Conservation (phyloP, 2,113 vertebrate species). For the Onychorhynchus coronatus region DNA sequence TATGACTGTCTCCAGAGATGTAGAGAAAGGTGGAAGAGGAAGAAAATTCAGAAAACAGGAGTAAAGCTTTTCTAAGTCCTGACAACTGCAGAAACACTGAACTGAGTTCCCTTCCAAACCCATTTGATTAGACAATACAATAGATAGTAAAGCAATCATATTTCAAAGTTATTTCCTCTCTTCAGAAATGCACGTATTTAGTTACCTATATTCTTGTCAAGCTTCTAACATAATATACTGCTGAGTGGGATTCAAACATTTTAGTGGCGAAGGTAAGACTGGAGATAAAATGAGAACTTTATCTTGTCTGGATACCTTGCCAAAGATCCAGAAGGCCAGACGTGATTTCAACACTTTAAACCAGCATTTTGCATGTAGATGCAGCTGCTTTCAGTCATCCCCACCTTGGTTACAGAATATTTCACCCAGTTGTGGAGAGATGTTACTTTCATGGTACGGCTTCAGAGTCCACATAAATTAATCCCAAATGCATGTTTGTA, state of each 20-base stretch:
- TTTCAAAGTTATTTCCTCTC: background rate
- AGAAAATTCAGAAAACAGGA: background rate
- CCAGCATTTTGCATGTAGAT: background rate
- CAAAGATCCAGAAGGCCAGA: background rate
- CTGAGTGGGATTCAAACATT: background rate
- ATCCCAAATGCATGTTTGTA: background rate
- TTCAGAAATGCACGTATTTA: background rate
- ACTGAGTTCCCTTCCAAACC: background rate
- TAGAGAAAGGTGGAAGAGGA: background rate
- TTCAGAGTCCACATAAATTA: background rate
- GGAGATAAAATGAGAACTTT: background rate
- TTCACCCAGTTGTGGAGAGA: background rate
- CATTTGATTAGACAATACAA: background rate
- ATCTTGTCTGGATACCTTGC: background rate
- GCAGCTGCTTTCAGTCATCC: conserved; percentile 5
- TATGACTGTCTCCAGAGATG: background rate
- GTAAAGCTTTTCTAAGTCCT: background rate
- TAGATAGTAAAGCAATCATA: background rate
- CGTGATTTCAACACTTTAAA: background rate
- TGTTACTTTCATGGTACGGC: background rate
- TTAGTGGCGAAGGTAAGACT: background rate
- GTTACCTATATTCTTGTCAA: background rate
- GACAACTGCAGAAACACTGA: background rate
- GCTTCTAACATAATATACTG: background rate
- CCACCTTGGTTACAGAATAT: background rate